Evolutionary conservation across 2,888 invertebrate genomes (phyloP).

Genomic region (Zaprionus obscuricornis): DNA sequence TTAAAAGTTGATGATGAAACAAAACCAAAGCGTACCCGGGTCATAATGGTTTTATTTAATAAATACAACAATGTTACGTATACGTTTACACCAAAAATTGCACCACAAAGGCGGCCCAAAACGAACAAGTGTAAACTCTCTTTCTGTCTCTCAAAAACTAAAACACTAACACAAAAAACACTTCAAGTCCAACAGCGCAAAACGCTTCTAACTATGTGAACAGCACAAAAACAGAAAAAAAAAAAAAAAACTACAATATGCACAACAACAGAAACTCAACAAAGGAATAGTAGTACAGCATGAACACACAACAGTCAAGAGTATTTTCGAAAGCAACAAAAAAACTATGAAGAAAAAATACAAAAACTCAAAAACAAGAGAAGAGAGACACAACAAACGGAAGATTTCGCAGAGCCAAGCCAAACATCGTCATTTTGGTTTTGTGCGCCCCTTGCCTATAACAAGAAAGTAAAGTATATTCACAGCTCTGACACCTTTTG

Average conservation of each 20-base stretch:
- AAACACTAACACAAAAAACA: slow-evolving; percentile 51
- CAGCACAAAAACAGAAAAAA: slow-evolving; percentile 47
- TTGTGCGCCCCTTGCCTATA: slow-evolving; percentile 36
- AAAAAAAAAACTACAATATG: slow-evolving; percentile 61
- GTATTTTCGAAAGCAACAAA: slow-evolving; percentile 20
- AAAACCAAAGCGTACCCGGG: no score
- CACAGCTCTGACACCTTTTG: slow-evolving; percentile 27
- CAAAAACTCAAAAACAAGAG: neutral
- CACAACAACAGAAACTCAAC: slow-evolving; percentile 51
- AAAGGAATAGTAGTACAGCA: slow-evolving; percentile 17
- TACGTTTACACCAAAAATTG: slow-evolving; percentile 52
- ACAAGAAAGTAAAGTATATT: slow-evolving; percentile 1
- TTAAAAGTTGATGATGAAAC: slow-evolving; percentile 33
- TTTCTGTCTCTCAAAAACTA: no score
- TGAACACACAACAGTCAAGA: slow-evolving; percentile 24
- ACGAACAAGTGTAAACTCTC: slow-evolving; percentile 35
- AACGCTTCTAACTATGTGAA: slow-evolving; percentile 30
- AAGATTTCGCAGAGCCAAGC: no score
- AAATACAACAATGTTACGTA: slow-evolving; percentile 51
- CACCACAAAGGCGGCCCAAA: slow-evolving; percentile 50
- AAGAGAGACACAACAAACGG: slow-evolving; percentile 20
- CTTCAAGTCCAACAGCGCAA: slow-evolving; percentile 37
- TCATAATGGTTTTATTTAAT: slow-evolving; percentile 51
- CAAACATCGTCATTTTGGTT: slow-evolving; percentile 36
- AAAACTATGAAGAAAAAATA: neutral